These are phyloP conservation scores for Merodon equestris DNA, from an alignment of 2,888 invertebrate species.

Conservation along the genomic window DNA sequence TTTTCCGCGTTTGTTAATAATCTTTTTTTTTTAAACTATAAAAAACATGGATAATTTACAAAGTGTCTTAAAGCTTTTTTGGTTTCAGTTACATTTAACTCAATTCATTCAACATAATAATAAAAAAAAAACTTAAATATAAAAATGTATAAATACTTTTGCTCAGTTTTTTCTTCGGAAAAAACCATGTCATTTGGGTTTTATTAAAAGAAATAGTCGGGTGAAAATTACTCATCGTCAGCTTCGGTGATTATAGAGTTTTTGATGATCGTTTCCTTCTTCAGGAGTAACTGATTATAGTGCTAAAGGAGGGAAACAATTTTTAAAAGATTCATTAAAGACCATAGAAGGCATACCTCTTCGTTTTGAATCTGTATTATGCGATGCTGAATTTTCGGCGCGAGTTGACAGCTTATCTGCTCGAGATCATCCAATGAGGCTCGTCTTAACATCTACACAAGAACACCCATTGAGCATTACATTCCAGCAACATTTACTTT, in stretches of 20 bases:
- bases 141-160: conserved; percentile 39
- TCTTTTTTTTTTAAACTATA: no score
- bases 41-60: neutral
- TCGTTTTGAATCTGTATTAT: conserved; percentile 87
- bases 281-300: conserved; percentile 75
- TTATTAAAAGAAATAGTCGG: neutral
- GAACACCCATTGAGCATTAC: neutral
- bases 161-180: conserved; percentile 13
- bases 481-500: no score
- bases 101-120: conserved; percentile 43
- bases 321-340: neutral
- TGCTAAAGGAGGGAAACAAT: conserved; percentile 71
- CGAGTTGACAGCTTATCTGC: conserved; percentile 88
- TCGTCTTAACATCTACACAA: conserved; percentile 82
- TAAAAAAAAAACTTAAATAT: conserved; percentile 18
- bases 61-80: conserved; percentile 57
- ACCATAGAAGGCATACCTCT: conserved; percentile 81
- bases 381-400: conserved; percentile 89
- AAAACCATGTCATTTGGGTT: conserved; percentile 9
- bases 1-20: no score
- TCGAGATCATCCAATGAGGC: conserved; percentile 91
- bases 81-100: conserved; percentile 43
- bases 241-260: conserved; percentile 86
- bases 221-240: conserved; percentile 80
- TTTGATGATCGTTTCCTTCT: conserved; percentile 80